Evolutionary conservation across 2,888 invertebrate genomes (phyloP).

Genomic region (Trachelus tabidus): DNA sequence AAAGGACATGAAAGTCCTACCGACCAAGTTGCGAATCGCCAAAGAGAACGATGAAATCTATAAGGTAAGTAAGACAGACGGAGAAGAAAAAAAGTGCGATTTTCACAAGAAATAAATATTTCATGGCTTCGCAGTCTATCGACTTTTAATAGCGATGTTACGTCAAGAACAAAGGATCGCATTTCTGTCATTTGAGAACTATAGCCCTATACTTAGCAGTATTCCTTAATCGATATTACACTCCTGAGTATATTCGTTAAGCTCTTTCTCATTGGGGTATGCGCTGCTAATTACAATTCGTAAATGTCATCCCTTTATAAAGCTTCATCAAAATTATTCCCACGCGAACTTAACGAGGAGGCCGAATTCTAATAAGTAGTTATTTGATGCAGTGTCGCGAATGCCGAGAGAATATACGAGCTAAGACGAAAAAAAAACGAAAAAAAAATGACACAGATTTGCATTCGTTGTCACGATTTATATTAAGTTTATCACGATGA

Average conservation of each 20-base stretch:
- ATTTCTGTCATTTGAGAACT: not conserved
- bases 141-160: not conserved
- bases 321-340: not conserved
- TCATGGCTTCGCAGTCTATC: not conserved
- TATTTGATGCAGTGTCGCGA: not conserved
- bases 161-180: not conserved
- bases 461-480: not conserved
- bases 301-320: not conserved
- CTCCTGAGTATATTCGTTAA: not conserved
- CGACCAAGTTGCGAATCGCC: not conserved
- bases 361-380: not conserved
- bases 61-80: not conserved
- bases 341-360: not conserved
- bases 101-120: not conserved
- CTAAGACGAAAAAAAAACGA: not conserved
- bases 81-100: not conserved
- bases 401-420: not conserved
- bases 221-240: not conserved
- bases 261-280: not conserved
- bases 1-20: not conserved
- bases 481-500: not conserved
- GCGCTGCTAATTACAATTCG: not conserved
- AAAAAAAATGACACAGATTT: not conserved
- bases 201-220: not conserved
- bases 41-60: not conserved